These are phyloP conservation scores for Heterodera filipjevi DNA, from an alignment of 2,888 invertebrate genomes.

Conservation along the genomic window DNA sequence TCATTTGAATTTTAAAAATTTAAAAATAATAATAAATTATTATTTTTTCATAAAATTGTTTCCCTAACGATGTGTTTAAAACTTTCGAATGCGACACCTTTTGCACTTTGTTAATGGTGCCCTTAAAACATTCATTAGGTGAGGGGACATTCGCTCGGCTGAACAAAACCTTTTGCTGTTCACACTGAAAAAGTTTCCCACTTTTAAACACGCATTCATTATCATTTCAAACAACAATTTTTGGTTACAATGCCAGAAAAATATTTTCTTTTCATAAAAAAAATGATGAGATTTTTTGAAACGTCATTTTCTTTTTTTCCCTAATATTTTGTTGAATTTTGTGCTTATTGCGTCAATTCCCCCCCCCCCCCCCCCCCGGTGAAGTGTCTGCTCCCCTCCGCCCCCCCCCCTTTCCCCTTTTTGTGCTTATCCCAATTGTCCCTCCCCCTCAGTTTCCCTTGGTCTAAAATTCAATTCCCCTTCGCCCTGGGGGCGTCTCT, in stretches of 20 bases:
- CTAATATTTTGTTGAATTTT: no score
- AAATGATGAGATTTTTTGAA: no score
- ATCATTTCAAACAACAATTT: no score
- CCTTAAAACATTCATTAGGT: not conserved
- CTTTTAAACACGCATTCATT: not conserved
- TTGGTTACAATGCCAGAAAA: no score
- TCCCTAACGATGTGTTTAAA: no score
- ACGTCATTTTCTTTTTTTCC: no score
- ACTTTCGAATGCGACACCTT: no score
- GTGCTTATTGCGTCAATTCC: not conserved
- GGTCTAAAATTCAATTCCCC: not conserved
- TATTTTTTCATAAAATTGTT: not conserved
- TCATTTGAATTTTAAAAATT: not conserved
- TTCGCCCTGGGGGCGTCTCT: not conserved
- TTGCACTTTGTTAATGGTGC: not conserved
- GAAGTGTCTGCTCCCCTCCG: not conserved
- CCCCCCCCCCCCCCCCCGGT: not conserved
- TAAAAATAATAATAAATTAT: not conserved
- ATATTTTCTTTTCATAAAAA: no score
- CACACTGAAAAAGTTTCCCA: not conserved
- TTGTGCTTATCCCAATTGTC: slow-evolving; percentile 2
- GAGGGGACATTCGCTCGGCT: not conserved
- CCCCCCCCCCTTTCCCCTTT: not conserved
- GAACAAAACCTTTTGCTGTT: not conserved
- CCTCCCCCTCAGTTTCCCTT: not conserved